Base-by-base conservation (phyloP, 2,888 invertebrate genomes). In the Molorchus minor region DNA sequence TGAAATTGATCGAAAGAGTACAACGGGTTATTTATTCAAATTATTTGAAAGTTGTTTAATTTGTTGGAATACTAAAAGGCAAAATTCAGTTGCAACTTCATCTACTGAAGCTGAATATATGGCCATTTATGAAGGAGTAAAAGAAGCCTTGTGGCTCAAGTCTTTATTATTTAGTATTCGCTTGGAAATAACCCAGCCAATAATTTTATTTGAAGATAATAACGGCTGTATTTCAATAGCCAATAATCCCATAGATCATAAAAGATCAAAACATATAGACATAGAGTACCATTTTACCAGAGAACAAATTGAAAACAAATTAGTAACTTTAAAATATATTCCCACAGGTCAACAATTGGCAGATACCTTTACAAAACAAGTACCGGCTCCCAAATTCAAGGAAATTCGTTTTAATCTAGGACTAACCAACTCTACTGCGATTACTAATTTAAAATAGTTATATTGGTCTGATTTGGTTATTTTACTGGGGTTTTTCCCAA, bases 131-230 rank as follows among this genome's bases (percentile, higher is more conserved):
- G n/a, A n/a, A n/a, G n/a, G n/a, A n/a, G n/a, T n/a, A n/a, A n/a
- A n/a, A n/a, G n/a, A n/a, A 25, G 3, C 3, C 38, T 17, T 40
- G n/a, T 40, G 17, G 40, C 17, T 40, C 15, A 40, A 40, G 17
- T 17, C 40, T 10, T 25, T 43, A 21, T 7, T 19, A 43, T 12
- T 12, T 10, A 43, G 21, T 43, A 8, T 43, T 21, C 2, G 21
- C 8, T 13, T 43, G 3, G 12, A 43, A 21, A 12, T 43, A 12
- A 3, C 3, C 12, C 2, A 43, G 13, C 43, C 43, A 25, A 43
- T 43, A 20, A 43, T 43, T 4, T 21, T 43, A 21, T 43, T 21
- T 43, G 43, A 43, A 43, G 43, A 43, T 17, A 43, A 43, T 15
- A 43, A 43, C 21, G 21, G 43, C 12, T 21, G 43, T 25, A 43